phyloP scores from a whole-genome alignment of 2,888 invertebrate genomes.

The Automeris io region DNA sequence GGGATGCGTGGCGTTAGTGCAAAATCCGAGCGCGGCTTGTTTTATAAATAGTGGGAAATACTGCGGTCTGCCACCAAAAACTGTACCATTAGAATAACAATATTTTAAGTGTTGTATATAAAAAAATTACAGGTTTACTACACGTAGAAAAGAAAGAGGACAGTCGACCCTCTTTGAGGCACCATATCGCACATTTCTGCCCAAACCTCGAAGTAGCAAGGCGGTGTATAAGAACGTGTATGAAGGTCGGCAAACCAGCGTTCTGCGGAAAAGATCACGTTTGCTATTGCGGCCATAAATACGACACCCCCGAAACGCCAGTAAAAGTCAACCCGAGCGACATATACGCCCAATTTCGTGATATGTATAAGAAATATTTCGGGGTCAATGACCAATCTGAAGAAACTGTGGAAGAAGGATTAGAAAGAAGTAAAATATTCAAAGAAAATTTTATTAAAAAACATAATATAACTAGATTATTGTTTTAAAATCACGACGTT shows the following conservation, averaged over 20 bases:
- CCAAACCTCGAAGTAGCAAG: slow-evolving; percentile 45
- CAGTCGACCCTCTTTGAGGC: slow-evolving; percentile 31
- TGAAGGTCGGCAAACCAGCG: slow-evolving; percentile 46
- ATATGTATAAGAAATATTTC: slow-evolving; percentile 55
- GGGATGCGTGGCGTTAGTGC: no score
- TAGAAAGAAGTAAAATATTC: not conserved
- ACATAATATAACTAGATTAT: no score
- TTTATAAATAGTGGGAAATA: no score
- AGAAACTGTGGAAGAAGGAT: not conserved
- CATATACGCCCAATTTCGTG: slow-evolving; percentile 34
- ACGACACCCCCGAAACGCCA: slow-evolving; percentile 16
- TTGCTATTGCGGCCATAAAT: slow-evolving; percentile 60
- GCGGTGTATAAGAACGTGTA: slow-evolving; percentile 48
- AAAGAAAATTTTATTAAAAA: no score
- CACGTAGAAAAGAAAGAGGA: not conserved
- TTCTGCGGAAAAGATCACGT: slow-evolving; percentile 64
- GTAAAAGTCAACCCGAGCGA: slow-evolving; percentile 14
- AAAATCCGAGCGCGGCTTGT: no score
- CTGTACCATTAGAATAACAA: no score
- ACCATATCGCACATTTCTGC: slow-evolving; percentile 67
- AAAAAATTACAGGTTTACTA: not conserved
- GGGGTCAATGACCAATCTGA: slow-evolving; percentile 20
- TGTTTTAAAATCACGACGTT: no score
- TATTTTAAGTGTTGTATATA: no score
- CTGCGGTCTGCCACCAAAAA: no score